Evolutionary conservation across 2,113 vertebrate genomes (phyloP).

Genomic region (Anoplopoma fimbria): DNA sequence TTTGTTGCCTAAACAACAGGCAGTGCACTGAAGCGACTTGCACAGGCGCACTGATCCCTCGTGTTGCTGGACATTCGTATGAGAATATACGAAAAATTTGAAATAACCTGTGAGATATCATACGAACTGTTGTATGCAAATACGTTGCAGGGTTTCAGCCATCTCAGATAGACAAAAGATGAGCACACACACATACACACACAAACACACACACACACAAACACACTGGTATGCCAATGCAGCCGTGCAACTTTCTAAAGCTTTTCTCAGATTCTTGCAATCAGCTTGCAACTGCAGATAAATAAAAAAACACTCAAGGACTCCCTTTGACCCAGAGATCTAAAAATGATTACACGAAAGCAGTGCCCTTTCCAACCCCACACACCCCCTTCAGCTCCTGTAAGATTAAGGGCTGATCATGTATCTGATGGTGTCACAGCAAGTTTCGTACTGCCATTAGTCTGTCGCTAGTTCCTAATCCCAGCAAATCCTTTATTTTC

Average conservation of each 20-base stretch:
- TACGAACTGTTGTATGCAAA: background rate
- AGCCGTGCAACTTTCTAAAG: background rate
- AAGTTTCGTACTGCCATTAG: slow-evolving; percentile 66
- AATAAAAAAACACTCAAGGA: slow-evolving; percentile 31
- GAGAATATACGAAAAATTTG: background rate
- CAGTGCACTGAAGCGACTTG: no score
- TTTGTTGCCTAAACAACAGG: background rate
- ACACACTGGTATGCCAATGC: background rate
- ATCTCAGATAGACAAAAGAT: background rate
- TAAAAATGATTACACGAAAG: slow-evolving; percentile 74
- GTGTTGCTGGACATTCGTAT: no score
- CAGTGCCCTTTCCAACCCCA: slow-evolving; percentile 44
- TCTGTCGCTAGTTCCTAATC: slow-evolving; percentile 76
- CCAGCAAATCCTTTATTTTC: slow-evolving; percentile 80
- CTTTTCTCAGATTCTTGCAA: slow-evolving; percentile 18
- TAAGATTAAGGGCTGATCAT: slow-evolving; percentile 79
- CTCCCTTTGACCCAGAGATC: slow-evolving; percentile 53
- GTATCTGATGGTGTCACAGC: slow-evolving; percentile 72
- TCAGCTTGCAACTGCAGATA: slow-evolving; percentile 12
- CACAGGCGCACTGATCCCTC: no score
- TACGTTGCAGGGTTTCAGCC: background rate
- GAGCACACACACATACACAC: background rate
- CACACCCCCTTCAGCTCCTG: slow-evolving; percentile 49
- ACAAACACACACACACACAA: background rate
- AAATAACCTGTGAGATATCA: background rate